Evolutionary conservation across 2,113 vertebrate genomes (phyloP), one percentile per base, ranked within the genome.

Genomic region (Setophaga coronata): DNA sequence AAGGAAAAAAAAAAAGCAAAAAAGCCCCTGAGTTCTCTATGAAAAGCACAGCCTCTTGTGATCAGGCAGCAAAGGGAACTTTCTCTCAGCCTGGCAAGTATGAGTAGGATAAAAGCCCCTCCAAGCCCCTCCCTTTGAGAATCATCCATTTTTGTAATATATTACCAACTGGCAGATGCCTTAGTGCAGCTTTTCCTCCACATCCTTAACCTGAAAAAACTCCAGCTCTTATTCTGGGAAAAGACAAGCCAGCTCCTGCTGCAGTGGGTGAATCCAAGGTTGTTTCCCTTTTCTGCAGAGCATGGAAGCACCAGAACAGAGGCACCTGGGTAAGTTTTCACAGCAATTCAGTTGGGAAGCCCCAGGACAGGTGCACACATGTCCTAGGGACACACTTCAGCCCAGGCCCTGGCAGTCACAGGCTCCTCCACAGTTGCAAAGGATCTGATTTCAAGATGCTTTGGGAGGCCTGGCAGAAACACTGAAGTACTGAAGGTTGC

Each of bases 1-100:
- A 42, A 31, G 12, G 3, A 14, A 5, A 6, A 8, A 4, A 13
- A 42, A 61, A 33, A 17, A 6, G 0, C 1, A 4, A 10, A 13
- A 78, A 43, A 9, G 5, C 2, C 7, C 2, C 12, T 1, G 1
- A 85, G 10, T 40, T 6, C 21, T 64, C 31, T 45, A 34, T 3
- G 4, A 31, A 87, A 87, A 74, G 29, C 28, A 77, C 7, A 80
- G 64, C 10, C 31, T 73, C 43, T 47, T 42, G 47, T 31, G 20
- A 38, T 42, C 34, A 64, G 33, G 54, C 43, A 81, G 72, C 7
- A 89, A 57, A 67, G 10, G 33, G 23, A 67, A 20, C 14, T 67
- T 90, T 47, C 61, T 64, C 26, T 66, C 34, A 60, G 51, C 17
- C 29, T 78, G 29, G 53, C 31, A 93, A 74, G 9, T 56, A 19